These are phyloP conservation scores for Coreius guichenoti DNA, from an alignment of 2,797 vertebrate species.

Conservation along the genomic window DNA sequence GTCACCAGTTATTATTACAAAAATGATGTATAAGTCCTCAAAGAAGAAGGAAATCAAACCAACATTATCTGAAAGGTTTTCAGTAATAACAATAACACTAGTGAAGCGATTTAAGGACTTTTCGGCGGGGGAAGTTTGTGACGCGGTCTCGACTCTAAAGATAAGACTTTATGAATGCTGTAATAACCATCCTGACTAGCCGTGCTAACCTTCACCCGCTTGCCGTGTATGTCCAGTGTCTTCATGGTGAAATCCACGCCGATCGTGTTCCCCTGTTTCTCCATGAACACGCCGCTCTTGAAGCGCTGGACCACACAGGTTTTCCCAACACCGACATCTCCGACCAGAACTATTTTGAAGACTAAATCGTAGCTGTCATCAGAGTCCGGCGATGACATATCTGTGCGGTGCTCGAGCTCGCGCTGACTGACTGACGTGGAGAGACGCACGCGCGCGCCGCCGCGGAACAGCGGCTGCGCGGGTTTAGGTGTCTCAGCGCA, in stretches of 20 bases:
- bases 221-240: constrained; percentile 85
- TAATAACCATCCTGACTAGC: background rate
- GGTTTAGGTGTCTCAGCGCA: constrained; percentile 37
- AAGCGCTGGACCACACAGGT: constrained; percentile 88
- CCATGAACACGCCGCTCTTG: constrained; percentile 83
- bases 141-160: background rate
- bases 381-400: constrained; percentile 69
- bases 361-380: constrained; percentile 85
- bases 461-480: constrained; percentile 63
- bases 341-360: constrained; percentile 86
- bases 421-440: constrained; percentile 63
- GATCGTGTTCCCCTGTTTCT: constrained; percentile 86
- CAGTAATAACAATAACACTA: background rate
- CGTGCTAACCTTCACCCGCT: constrained; percentile 82
- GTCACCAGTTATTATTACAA: background rate
- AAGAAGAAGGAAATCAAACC: background rate
- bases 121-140: background rate
- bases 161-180: background rate
- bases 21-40: background rate
- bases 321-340: constrained; percentile 87
- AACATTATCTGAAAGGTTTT: background rate
- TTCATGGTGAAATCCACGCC: constrained; percentile 90
- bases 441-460: constrained; percentile 39
- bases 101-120: background rate
- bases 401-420: background rate